These are phyloP conservation scores for Grallaria varia DNA, from an alignment of 2,113 vertebrate genomes.

Conservation along the genomic window DNA sequence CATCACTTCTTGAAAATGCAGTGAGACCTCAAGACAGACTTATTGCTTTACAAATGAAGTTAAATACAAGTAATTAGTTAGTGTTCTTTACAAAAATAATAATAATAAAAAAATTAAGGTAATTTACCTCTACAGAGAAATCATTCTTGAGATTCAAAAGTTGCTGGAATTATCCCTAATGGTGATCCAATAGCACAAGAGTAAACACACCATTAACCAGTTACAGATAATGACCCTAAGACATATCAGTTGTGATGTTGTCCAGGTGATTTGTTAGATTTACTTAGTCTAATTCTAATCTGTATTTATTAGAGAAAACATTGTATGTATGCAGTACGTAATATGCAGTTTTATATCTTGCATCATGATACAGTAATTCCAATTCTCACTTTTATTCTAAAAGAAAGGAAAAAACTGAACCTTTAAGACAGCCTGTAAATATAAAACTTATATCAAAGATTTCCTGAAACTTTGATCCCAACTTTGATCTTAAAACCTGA, in stretches of 20 bases:
- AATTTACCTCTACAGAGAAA: constrained; percentile 54
- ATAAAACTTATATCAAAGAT: neutral
- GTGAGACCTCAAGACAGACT: constrained; percentile 46
- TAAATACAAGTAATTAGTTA: constrained; percentile 71
- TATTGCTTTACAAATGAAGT: constrained; percentile 60
- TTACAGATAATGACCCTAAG: constrained; percentile 69
- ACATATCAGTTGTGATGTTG: constrained; percentile 11
- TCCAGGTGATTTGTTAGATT: constrained; percentile 66
- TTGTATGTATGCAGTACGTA: neutral
- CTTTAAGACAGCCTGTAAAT: neutral
- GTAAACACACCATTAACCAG: constrained; percentile 66
- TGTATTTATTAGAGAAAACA: constrained; percentile 20
- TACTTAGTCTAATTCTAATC: neutral
- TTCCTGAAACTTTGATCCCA: neutral
- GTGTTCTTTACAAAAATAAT: constrained; percentile 32
- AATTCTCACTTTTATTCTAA: neutral
- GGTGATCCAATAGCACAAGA: constrained; percentile 58
- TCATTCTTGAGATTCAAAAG: constrained; percentile 60
- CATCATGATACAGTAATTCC: neutral
- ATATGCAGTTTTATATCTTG: neutral
- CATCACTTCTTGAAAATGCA: constrained; percentile 63
- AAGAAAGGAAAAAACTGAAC: neutral
- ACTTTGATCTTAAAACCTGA: neutral
- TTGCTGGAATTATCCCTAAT: constrained; percentile 61
- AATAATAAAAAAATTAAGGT: neutral